phyloP scores from a whole-genome alignment of 2,888 invertebrate genomes.

The Charanyca ferruginea region DNA sequence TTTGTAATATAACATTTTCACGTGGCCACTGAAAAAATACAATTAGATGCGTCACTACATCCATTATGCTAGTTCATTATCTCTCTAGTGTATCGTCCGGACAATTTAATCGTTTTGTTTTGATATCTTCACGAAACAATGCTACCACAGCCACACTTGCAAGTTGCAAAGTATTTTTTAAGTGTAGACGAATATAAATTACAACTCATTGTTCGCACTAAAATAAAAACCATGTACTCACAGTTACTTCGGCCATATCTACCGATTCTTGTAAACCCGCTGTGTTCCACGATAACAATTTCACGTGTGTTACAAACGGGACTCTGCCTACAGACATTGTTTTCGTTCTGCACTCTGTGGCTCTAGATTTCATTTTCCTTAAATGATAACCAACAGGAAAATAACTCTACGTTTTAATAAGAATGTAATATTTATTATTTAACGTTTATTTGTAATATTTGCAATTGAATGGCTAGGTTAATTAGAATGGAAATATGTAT shows the following conservation, averaged over 20 bases:
- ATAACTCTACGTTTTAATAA: conserved; percentile 52
- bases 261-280: conserved; percentile 22
- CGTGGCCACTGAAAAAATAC: conserved; percentile 49
- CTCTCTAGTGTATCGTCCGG: conserved; percentile 63
- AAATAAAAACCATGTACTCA: conserved; percentile 73
- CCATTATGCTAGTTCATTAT: conserved; percentile 64
- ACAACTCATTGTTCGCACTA: conserved; percentile 67
- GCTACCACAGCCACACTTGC: conserved; percentile 36
- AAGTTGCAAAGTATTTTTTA: conserved; percentile 49
- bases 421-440: conserved; percentile 58
- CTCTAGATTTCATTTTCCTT: conserved; percentile 74
- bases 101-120: conserved; percentile 71
- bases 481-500: conserved; percentile 33
- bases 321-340: conserved; percentile 33
- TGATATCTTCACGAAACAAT: conserved; percentile 69
- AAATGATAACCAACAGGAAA: conserved; percentile 77
- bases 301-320: conserved; percentile 33
- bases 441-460: conserved; percentile 45
- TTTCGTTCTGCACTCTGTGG: conserved; percentile 40
- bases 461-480: conserved; percentile 23
- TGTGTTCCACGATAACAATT: conserved; percentile 31
- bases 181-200: conserved; percentile 63
- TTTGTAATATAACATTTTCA: conserved; percentile 33
- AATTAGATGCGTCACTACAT: conserved; percentile 63
- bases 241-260: conserved; percentile 63